Evolutionary conservation across 2,888 invertebrate genomes (phyloP), one percentile per base, ranked within the genome.

Genomic region (Caenorhabditis sulstoni): DNA sequence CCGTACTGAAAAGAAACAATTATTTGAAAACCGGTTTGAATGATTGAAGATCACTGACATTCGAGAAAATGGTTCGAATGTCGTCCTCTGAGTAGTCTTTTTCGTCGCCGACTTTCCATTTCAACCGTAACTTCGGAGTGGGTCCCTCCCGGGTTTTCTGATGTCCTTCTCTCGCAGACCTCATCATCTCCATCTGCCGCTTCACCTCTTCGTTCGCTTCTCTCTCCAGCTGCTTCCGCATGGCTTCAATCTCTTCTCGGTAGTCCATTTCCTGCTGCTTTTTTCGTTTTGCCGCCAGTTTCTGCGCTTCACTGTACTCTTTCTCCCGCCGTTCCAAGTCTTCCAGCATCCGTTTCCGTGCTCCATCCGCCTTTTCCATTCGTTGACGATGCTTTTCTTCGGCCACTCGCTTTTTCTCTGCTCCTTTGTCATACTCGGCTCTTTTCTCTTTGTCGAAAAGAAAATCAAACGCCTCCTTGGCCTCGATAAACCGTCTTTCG

Each of bases 401-500:
- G 35, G 78, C 78, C 11, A 75, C 76, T 47, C 67, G 61, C 12
- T 61, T 58, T 29, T 55, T 73, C 53, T 71, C 78, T 39, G 64
- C 77, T 22, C 66, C 61, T 59, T 61, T 61, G 47, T 85, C 85
- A 68, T 83, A 84, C 61, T 81, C 85, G 11, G 81, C 81, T 45
- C 82, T 29, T 55, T 81, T 77, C 53, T 78, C 67, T 53, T 84
- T 82, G 57, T 86, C 84, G 45, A 74, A 83, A 41, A 86, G 55
- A 55, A 86, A 74, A 11, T 82, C 81, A 53, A 84, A 84, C 8
- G 85, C 85, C 37, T 84, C 84, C 41, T 84, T 83, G 4, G 83
- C 85, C 14, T 79, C 79, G 44, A 83, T 82, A 66, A 86, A 86
- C 50, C 75, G 57, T 16, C 23, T 49, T 39, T 78, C 49, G 0